Conservation (phyloP, 2,797 vertebrate genomes). For the Sus cebifrons region DNA sequence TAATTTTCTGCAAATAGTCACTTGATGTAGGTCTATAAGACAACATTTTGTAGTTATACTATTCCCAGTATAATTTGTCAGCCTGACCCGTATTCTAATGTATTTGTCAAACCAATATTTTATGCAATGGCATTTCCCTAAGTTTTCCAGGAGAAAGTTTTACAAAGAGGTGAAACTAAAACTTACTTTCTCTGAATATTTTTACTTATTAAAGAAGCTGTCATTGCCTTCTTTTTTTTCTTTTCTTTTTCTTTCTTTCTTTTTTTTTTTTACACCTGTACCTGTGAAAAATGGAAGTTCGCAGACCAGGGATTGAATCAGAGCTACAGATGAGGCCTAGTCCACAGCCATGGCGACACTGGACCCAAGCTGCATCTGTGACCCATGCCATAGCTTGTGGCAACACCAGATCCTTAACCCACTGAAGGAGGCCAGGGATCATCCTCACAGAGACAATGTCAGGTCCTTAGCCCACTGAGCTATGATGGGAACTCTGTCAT, state of each 20-base stretch:
- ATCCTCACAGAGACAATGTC: too few relatives aligned
- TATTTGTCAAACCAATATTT: slow-evolving; percentile 76
- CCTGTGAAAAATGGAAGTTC: too few relatives aligned
- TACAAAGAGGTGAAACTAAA: slow-evolving; percentile 41
- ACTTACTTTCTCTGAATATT: slow-evolving; percentile 37
- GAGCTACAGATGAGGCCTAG: too few relatives aligned
- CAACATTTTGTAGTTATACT: slow-evolving; percentile 68
- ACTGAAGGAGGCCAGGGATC: too few relatives aligned
- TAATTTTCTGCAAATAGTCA: slow-evolving; percentile 77
- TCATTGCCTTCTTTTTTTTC: background rate
- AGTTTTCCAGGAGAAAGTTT: slow-evolving; percentile 71
- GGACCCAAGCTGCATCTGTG: too few relatives aligned
- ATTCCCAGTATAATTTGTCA: slow-evolving; percentile 80
- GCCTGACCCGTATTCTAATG: slow-evolving; percentile 73
- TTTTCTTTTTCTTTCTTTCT: too few relatives aligned
- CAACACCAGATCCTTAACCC: too few relatives aligned
- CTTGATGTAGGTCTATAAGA: slow-evolving; percentile 68
- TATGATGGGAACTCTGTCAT: background rate
- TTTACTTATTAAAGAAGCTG: slow-evolving; percentile 38
- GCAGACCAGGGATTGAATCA: too few relatives aligned
- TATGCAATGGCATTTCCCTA: slow-evolving; percentile 48
- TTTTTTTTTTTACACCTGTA: too few relatives aligned
- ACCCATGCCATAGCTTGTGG: too few relatives aligned
- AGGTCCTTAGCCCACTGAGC: too few relatives aligned
- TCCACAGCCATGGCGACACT: too few relatives aligned